Conservation (phyloP, 2,888 invertebrate genomes). For the Lasioglossum leucozonium region DNA sequence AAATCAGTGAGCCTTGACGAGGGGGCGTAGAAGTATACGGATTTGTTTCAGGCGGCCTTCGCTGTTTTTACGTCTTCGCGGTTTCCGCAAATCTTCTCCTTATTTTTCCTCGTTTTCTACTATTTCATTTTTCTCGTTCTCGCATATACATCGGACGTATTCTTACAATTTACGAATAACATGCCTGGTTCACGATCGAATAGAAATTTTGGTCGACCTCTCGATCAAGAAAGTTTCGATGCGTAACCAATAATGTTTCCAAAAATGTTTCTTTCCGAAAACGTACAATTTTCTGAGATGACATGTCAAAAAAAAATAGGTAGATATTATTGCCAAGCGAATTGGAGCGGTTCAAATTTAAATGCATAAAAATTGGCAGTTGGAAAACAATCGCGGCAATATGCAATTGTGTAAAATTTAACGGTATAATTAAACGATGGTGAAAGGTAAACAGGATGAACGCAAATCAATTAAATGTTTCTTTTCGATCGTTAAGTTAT, state of each 20-base stretch:
- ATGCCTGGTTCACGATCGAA: conserved; percentile 51
- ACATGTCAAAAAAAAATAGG: not conserved
- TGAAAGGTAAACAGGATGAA: not conserved
- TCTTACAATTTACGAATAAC: conserved; percentile 58
- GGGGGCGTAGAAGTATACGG: conserved; percentile 63
- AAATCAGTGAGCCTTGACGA: conserved; percentile 70
- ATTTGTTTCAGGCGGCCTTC: conserved; percentile 41
- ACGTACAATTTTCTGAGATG: not conserved
- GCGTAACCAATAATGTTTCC: not conserved
- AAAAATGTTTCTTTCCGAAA: not conserved
- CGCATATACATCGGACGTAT: conserved; percentile 57
- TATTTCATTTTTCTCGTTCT: conserved; percentile 27
- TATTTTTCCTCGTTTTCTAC: conserved; percentile 30
- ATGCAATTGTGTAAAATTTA: not conserved
- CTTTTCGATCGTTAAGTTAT: conserved; percentile 68
- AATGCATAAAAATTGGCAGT: conserved; percentile 25
- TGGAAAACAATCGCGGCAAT: conserved; percentile 16
- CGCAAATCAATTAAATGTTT: conserved; percentile 15
- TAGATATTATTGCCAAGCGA: not conserved
- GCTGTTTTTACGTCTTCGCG: conserved; percentile 20
- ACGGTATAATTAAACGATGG: not conserved
- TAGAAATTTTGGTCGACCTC: conserved; percentile 33
- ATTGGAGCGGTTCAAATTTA: not conserved
- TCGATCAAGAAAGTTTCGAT: not conserved
- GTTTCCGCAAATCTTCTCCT: conserved; percentile 3